phyloP scores from a whole-genome alignment of 2,888 invertebrate genomes.

The Caenorhabditis panamensis region DNA sequence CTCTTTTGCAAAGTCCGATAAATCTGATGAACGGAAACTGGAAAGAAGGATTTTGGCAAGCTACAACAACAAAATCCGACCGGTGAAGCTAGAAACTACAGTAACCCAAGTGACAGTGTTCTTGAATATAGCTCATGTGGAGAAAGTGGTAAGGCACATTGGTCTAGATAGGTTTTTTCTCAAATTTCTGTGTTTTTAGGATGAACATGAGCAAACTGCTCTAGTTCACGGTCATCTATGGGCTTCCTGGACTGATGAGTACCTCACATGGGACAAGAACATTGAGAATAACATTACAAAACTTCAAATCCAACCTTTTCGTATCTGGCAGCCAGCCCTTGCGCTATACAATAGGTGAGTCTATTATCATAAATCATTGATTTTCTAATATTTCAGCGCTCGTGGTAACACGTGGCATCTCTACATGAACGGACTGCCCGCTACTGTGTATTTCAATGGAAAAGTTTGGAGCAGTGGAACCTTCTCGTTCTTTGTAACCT shows the following conservation, averaged over 20 bases:
- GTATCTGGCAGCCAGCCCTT: conserved; percentile 80
- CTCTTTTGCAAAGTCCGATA: neutral
- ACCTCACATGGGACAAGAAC: conserved; percentile 74
- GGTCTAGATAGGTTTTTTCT: neutral
- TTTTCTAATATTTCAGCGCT: conserved; percentile 70
- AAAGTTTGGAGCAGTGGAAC: conserved; percentile 73
- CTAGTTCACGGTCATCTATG: conserved; percentile 77
- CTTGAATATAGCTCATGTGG: conserved; percentile 77
- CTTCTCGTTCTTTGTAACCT: conserved; percentile 80
- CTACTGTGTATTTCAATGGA: conserved; percentile 71
- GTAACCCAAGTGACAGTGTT: conserved; percentile 73
- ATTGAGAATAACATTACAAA: conserved; percentile 65
- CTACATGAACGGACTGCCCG: conserved; percentile 77
- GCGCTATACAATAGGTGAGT: conserved; percentile 77
- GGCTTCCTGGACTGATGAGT: conserved; percentile 79
- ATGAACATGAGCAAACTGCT: conserved; percentile 80
- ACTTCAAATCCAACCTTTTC: conserved; percentile 72
- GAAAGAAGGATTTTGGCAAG: conserved; percentile 3
- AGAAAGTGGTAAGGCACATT: conserved; percentile 76
- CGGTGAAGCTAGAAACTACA: conserved; percentile 76
- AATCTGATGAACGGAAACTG: conserved; percentile 1
- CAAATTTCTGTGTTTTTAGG: conserved; percentile 62
- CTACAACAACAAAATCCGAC: conserved; percentile 64
- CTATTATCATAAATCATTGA: neutral
- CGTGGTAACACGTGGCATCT: conserved; percentile 78